Percentiles rank a stretch among this genome's conserved stretches.
phyloP scores from a whole-genome alignment of 2,888 invertebrate species.

The Sphaeridia pumilis region DNA sequence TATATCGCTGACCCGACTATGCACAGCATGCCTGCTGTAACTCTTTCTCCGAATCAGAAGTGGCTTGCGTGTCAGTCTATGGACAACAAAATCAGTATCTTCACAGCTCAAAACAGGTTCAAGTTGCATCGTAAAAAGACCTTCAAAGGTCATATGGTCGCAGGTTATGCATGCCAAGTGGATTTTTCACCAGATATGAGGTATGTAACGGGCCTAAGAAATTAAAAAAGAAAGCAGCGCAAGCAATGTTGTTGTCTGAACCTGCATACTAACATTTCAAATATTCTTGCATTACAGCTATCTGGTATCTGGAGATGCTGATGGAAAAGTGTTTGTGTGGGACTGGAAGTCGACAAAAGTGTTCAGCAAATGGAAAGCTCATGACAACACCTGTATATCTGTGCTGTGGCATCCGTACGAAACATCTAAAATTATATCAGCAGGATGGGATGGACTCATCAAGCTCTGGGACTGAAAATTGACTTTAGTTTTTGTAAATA shows the following conservation, averaged over 20 bases:
- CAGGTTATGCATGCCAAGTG: conserved; percentile 92
- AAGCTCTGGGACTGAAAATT: conserved; percentile 99
- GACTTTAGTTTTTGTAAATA: too few relatives aligned
- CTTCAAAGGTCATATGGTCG: conserved; percentile 98
- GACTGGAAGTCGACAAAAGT: conserved; percentile 99
- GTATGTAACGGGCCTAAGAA: conserved; percentile 42
- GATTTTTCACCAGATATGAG: conserved; percentile 99
- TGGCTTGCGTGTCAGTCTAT: conserved; percentile 99
- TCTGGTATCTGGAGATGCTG: conserved; percentile 93
- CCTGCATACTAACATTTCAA: neutral
- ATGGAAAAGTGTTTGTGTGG: conserved; percentile 98
- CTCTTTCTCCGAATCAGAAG: conserved; percentile 89
- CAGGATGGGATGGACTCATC: conserved; percentile 97
- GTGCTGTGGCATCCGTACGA: conserved; percentile 98
- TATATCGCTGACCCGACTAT: conserved; percentile 98
- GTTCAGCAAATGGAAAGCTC: conserved; percentile 98
- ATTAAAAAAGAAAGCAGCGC: neutral
- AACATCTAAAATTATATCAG: conserved; percentile 90
- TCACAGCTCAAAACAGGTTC: conserved; percentile 92
- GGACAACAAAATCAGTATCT: conserved; percentile 93
- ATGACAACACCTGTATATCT: conserved; percentile 92
- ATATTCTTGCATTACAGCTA: conserved; percentile 52
- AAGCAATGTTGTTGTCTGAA: neutral
- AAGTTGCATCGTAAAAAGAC: conserved; percentile 97
- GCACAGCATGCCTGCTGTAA: conserved; percentile 98